A percentile compares a stretch with the other conserved stretches of the same genome.
phyloP scores from a whole-genome alignment of 1,140 invertebrate species.

The Megathymus violae region DNA sequence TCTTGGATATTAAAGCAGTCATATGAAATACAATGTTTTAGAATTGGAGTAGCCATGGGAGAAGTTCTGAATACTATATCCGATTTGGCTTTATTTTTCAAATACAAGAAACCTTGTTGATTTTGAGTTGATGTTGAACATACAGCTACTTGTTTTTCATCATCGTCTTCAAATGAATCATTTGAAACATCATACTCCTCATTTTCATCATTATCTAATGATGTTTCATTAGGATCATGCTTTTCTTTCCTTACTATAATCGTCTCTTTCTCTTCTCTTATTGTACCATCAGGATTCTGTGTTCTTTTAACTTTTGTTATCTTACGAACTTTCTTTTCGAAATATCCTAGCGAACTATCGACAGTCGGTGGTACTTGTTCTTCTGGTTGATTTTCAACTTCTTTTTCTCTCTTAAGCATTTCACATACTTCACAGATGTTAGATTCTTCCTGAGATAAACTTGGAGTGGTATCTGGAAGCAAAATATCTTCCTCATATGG shows the following conservation, averaged over 20 bases:
- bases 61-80: constrained; percentile 26
- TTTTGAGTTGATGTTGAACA: constrained; percentile 31
- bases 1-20: constrained; percentile 3
- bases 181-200: constrained; percentile 38
- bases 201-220: constrained; percentile 36
- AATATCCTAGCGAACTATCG: constrained; percentile 44
- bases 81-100: constrained; percentile 28
- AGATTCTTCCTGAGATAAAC: constrained; percentile 11
- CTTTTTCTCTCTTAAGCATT: constrained; percentile 13
- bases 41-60: constrained; percentile 4
- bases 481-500: constrained; percentile 23
- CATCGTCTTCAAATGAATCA: constrained; percentile 36
- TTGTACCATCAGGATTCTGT: constrained; percentile 50
- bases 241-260: constrained; percentile 44
- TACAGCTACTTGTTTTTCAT: constrained; percentile 36
- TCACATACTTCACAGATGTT: constrained; percentile 30
- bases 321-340: constrained; percentile 49
- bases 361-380: neutral
- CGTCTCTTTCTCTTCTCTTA: constrained; percentile 51
- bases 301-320: constrained; percentile 49
- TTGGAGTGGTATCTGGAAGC: constrained; percentile 10
- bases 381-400: constrained; percentile 8
- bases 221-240: constrained; percentile 45
- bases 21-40: constrained; percentile 38
- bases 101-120: constrained; percentile 31